Evolutionary conservation across 1,140 invertebrate genomes (phyloP), one percentile per base, ranked within the genome.

Genomic region (Cotesia typhae): DNA sequence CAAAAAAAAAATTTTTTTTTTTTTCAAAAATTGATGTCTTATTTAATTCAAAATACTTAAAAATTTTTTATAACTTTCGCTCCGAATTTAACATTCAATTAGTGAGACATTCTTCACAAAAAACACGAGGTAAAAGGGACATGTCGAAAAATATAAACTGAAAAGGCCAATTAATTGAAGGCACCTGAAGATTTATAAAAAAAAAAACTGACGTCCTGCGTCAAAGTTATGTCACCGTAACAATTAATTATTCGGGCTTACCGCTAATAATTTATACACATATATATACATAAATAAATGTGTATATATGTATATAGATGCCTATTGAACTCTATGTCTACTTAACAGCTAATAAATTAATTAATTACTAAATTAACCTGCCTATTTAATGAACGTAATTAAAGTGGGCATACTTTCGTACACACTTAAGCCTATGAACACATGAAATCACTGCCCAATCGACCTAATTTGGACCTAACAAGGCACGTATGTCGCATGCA

Each of bases 401-500:
- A 76, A 79, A 79, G 78, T 77, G 73, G 76, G 77, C 75, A 73
- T 77, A 77, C 75, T 74, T 78, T 72, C 78, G 79, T 80, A 79
- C 74, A 80, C 78, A 79, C 84, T 87, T 87, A 87, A 86, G 78
- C 78, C 85, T 87, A 87, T 87, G 85, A 87, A 87, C 86, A 87
- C 86, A 87, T 87, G 84, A 85, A 87, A 87, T 87, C 84, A 87
- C 86, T 87, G 84, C 85, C 85, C 83, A 83, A 86, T 87, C 82
- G 81, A 84, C 82, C 80, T 36, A 80, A 83, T 85, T 84, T 84
- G 83, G 83, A 87, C 84, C 83, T 84, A 83, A 80, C 76, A 86
- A 85, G 82, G 83, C 83, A 84, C 81, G 83, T 75, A 76, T 81
- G 75, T 83, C 79, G 78, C 77, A 47, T 78, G 75, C 76, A 73